Evolutionary conservation across 2,888 invertebrate species (phyloP), one percentile per base, ranked within the genome.

Genomic region (Hirtodrosophila confusa): DNA sequence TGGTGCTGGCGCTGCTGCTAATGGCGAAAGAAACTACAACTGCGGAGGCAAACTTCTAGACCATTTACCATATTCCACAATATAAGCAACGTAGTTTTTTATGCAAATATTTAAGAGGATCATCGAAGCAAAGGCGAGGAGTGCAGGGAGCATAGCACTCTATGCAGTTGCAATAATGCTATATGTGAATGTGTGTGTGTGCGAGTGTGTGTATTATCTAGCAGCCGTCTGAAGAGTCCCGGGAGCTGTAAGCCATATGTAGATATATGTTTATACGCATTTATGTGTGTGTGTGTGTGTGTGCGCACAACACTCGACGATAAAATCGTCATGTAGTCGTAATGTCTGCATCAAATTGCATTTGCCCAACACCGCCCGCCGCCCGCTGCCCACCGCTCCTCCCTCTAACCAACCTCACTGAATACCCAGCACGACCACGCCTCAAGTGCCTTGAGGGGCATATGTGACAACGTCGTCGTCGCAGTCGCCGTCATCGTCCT

Each of bases 251-350:
- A 83, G 77, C 78, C 80, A 79, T 80, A 79, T 80, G 74, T 64
- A 75, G 67, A 70, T 73, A 80, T 77, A 70, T 48, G 29, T 49
- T 49, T 45, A 9, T 23, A 37, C 4, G 12, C 35, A 24, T 9
- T 12, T 24, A 23, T 47, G 23, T 10, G 36, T 55, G 58, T 67
- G 66, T 24, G 54, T 45, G 43, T 54, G 48, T 45, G 61, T 48
- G 63, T 33, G 35, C 47, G 11, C 60, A 75, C 80, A 84, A 88
- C 87, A 86, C 82, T 82, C 78, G 87, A 86, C 88, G 87, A 88
- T 82, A 86, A 82, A 82, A 82, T 80, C 88, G 88, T 82, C 80
- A 80, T 88, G 88, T 82, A 88, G 82, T 82, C 88, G 88, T 88
- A 82, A 82, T 82, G 82, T 82, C 82, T 82, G 88, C 82, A 82